Evolutionary conservation across 2,113 vertebrate genomes (phyloP), one percentile per base, ranked within the genome.

Genomic region (Chionis minor): DNA sequence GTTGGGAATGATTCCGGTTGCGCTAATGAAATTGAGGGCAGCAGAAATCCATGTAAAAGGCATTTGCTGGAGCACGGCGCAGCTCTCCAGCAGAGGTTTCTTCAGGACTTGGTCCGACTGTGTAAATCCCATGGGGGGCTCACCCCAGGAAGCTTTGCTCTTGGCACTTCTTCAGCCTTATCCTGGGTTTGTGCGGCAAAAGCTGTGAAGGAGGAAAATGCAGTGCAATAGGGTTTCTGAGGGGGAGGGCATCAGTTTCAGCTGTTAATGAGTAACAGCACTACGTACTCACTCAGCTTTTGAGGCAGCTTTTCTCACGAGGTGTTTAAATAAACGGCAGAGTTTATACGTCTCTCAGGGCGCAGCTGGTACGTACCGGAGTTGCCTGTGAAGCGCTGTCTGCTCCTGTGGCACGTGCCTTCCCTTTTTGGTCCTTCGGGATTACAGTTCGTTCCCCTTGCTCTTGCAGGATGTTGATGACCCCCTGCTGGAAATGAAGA

Each of bases 401-500:
- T n/a, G 62, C 40, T 7, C 24, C 33, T 20, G 5, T 33, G 62
- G 38, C 45, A 18, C 1, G 1, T 69, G 45, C 62, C 40, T 30
- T 56, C 18, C 71, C 23, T 10, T 26, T 62, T 32, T 28, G 30
- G 28, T 51, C 27, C 44, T 40, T 27, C 33, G 4, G 3, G 22
- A 9, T 47, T 13, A 14, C 35, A 22, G 8, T 6, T 49, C 28
- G 8, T 6, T 49, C 28, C 45, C 11, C 3, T 26, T 86, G 6
- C 20, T 73, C 86, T 55, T 15, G 19, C 93, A 99, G 99, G 99
- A 99, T 67, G 98, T 99, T 59, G 99, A 99, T 8, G 99, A 99
- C 54, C 99, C 99, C 1, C 98, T 99, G n/a, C 98, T 99, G 98
- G 99, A 99, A 96, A 99, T 99, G 99, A 99, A 99, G 98, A 99